These are phyloP conservation scores for Mobula hypostoma DNA, from an alignment of 2,113 vertebrate genomes.

Conservation along the genomic window DNA sequence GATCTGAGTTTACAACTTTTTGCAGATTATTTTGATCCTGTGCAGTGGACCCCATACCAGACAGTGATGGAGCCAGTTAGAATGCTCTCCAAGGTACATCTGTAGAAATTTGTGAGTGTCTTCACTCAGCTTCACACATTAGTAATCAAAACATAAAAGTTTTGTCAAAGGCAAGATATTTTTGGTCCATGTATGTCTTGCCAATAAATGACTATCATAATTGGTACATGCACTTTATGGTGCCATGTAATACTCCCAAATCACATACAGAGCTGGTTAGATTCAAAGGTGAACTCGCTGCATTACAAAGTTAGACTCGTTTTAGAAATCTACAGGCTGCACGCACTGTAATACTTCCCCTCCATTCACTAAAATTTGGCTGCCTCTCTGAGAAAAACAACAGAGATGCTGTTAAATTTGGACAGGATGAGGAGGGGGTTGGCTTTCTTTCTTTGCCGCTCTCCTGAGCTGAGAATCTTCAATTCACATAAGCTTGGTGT, in stretches of 20 bases:
- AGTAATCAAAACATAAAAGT: background rate
- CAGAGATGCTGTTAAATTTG: background rate
- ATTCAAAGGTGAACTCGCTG: background rate
- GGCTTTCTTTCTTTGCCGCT: background rate
- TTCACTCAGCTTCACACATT: background rate
- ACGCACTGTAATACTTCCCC: background rate
- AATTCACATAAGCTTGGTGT: background rate
- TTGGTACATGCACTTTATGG: background rate
- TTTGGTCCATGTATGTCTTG: background rate
- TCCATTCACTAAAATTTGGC: background rate
- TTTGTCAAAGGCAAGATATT: constrained; percentile 1
- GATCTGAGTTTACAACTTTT: too few relatives aligned
- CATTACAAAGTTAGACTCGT: background rate
- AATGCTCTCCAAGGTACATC: too few relatives aligned
- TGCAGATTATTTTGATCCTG: too few relatives aligned
- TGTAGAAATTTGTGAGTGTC: too few relatives aligned
- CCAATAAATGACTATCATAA: background rate
- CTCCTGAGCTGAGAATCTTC: background rate
- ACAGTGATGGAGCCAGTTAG: too few relatives aligned
- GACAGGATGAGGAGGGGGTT: too few relatives aligned
- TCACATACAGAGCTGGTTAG: background rate
- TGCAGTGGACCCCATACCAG: too few relatives aligned
- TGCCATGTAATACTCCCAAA: background rate
- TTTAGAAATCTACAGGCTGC: background rate
- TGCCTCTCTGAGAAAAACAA: background rate